Evolutionary conservation across 1,140 invertebrate species (phyloP).

Genomic region (Monochamus saltuarius): DNA sequence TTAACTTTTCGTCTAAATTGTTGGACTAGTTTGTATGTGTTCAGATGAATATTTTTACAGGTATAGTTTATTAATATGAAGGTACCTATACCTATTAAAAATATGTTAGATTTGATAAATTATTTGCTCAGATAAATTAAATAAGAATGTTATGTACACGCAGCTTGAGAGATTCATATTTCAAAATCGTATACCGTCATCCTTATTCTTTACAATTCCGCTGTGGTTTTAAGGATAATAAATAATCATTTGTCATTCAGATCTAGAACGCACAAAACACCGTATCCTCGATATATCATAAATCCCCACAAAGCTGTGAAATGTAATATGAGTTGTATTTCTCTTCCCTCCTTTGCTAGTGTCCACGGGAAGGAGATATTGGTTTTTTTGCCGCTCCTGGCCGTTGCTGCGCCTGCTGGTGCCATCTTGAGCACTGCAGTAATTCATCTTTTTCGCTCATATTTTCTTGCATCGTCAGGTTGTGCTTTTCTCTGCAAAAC

Average conservation of each 20-base stretch:
- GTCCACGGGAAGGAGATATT: constrained; percentile 41
- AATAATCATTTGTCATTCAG: constrained; percentile 44
- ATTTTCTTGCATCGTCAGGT: constrained; percentile 36
- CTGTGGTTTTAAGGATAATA: constrained; percentile 32
- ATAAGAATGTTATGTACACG: too few species aligned
- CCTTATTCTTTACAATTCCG: constrained; percentile 32
- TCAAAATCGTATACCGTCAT: constrained; percentile 12
- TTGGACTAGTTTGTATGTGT: too few species aligned
- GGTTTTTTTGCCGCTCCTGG: constrained; percentile 34
- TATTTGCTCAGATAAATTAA: too few species aligned
- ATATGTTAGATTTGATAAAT: too few species aligned
- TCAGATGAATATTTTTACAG: too few species aligned
- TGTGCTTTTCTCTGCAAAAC: constrained; percentile 12
- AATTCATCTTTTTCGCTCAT: constrained; percentile 44
- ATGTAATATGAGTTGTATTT: constrained; percentile 47
- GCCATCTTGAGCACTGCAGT: constrained; percentile 41
- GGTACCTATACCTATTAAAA: too few species aligned
- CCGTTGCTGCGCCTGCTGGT: constrained; percentile 36
- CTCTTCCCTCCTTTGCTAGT: constrained; percentile 30
- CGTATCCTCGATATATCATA: constrained; percentile 40
- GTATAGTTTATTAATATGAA: too few species aligned
- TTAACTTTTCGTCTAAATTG: too few species aligned
- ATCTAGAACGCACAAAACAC: constrained; percentile 41
- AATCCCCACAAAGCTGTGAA: constrained; percentile 43
- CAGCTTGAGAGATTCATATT: too few species aligned